Evolutionary conservation across 2,797 vertebrate species (phyloP), one percentile per base, ranked within the genome.

Genomic region (Lophotriccus pileatus): DNA sequence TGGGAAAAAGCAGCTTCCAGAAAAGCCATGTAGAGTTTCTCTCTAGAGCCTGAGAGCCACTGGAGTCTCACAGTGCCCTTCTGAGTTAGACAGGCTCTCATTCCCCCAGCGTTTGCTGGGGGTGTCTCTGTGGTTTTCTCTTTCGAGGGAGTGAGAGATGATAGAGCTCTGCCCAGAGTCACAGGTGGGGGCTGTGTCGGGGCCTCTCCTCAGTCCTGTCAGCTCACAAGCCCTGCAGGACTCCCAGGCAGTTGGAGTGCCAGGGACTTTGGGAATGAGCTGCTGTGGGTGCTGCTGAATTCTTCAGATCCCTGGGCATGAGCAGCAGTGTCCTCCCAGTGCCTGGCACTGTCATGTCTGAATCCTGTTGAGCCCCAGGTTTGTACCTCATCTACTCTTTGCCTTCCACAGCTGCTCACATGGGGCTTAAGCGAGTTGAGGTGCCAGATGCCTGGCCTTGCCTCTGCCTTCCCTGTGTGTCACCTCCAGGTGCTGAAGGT

Each of bases 111-210:
- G 3, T 43, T 73, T 64, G 5, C 47, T 56, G 37, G 69, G 20
- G 25, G 3, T 17, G 1, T 69, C 36, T 39, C 39, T 56, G 76
- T 27, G 34, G 22, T 69, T 70, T 72, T 58, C 15, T 30, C 34
- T 46, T 72, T 9, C 22, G 19, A n/a, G 47, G 50, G 23, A 90
- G 10, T 2, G 41, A 44, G 39, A 24, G 32, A 39, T 0, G 0
- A 23, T 49, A 16, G 24, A 22, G 27, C 34, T 87, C 14, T 24
- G 5, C 17, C 36, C 14, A 18, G 49, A 17, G 8, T 34, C 2
- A 1, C 17, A 27, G 27, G 30, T 22, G 52, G 12, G 9, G 10
- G 37, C 43, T 76, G n/a, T 83, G 69, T 37, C 0, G 0, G 0
- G 72, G 32, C 50, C 32, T 87, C 44, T 76, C 17, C 73, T 58